Base-by-base conservation (phyloP, 2,888 invertebrate genomes). In the Melitaea athalia region DNA sequence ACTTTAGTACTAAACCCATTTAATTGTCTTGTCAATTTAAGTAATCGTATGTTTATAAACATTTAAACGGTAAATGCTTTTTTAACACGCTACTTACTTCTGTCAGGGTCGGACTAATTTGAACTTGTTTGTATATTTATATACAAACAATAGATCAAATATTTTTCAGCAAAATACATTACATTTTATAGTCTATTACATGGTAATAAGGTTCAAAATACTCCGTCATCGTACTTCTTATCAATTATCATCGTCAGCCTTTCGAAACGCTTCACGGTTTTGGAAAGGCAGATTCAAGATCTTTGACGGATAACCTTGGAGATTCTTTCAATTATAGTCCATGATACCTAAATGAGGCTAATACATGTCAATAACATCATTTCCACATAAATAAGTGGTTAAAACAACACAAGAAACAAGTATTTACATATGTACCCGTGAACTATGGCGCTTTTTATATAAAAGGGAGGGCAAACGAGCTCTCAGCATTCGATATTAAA, bases 271-370 rank as follows among this genome's bases (percentile, higher is more conserved):
- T 64, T 63, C 42, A 60, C 53, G 60, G 49, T 61, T 50, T 45
- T 59, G 59, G 63, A 64, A 68, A 59, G 47, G 68, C 59, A 64
- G 59, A 59, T 50, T 68, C 66, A 67, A 67, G 66, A 49, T 67
- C 65, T 38, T 38, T 53, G n/a, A n/a, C 11, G 42, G 11, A 7
- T 3, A 42, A 67, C 66, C 66, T 67, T 67, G 66, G 49, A 55
- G 62, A 67, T 62, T 47, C 52, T 42, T n/a, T 49, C n/a, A 55
- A 31, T 53, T 31, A 24, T 55, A 11, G 33, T 33, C 31, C 14
- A 33, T 33, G 8, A 45, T 49, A 49, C 45, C 14, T 49, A n/a
- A 49, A n/a, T n/a, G 14, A 49, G 14, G 47, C n/a, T 49, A 49
- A 49, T 49, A n/a, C 5, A n/a, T 49, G n/a, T 49, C 14, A 49